These are phyloP conservation scores for Dolichallabes microphthalmus DNA, from an alignment of 2,113 vertebrate genomes.

Conservation along the genomic window DNA sequence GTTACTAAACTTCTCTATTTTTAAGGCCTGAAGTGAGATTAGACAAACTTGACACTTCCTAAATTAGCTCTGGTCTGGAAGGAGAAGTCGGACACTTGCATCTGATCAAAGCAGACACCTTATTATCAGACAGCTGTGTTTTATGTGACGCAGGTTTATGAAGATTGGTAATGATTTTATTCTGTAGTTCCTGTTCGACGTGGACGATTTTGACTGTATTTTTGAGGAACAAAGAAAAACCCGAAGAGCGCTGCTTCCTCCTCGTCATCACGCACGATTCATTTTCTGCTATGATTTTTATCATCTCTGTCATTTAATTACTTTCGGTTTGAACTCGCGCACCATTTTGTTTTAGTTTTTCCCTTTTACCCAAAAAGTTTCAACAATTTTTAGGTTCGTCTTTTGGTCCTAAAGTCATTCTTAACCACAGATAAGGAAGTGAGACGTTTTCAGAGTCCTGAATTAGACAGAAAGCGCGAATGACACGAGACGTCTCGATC, in stretches of 20 bases:
- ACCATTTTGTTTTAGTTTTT: background rate
- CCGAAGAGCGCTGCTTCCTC: constrained; percentile 3
- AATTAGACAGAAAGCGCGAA: background rate
- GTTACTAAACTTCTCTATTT: constrained; percentile 7
- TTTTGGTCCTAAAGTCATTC: background rate
- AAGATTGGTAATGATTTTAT: background rate
- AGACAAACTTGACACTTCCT: background rate
- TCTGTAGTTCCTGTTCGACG: background rate
- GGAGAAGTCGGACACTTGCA: background rate
- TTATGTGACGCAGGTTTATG: background rate
- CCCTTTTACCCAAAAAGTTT: too few relatives aligned
- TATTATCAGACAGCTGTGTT: background rate
- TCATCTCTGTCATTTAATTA: background rate
- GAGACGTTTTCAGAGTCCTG: background rate
- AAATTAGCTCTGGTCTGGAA: background rate
- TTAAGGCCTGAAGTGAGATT: background rate
- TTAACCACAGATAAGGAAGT: background rate
- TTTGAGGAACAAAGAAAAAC: background rate
- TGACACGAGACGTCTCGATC: background rate
- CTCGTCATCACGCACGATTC: background rate
- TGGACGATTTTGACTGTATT: background rate
- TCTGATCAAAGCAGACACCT: background rate
- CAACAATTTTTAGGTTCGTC: background rate
- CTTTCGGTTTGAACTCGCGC: background rate
- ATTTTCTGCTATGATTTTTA: background rate